These are phyloP conservation scores for Odontothrips loti DNA, from an alignment of 2,888 invertebrate genomes.

Conservation along the genomic window DNA sequence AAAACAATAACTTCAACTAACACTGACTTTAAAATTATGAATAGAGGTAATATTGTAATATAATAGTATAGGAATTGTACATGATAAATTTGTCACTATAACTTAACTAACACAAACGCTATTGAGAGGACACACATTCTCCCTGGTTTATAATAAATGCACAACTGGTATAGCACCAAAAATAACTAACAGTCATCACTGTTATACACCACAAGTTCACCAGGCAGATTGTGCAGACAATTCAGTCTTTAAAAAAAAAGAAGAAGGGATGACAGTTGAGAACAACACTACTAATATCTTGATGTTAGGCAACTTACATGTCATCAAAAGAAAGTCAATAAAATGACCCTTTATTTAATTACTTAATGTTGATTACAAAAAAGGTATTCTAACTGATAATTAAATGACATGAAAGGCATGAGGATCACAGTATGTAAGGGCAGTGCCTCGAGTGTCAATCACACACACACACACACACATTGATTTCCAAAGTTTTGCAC, in stretches of 20 bases:
- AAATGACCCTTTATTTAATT: not conserved
- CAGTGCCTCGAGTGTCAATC: not conserved
- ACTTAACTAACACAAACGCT: too few species aligned
- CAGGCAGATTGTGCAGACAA: not conserved
- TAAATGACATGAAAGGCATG: not conserved
- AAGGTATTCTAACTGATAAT: not conserved
- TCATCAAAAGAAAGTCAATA: not conserved
- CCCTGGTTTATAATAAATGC: not conserved
- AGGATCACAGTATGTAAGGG: constrained; percentile 12
- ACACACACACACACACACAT: not conserved
- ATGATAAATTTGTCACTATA: too few species aligned
- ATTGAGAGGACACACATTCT: not conserved
- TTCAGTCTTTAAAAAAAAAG: constrained; percentile 18
- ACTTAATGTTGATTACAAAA: not conserved
- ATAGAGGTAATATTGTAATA: not conserved
- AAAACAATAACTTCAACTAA: not conserved
- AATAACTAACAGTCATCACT: not conserved
- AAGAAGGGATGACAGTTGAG: not conserved
- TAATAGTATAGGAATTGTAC: not conserved
- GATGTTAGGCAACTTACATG: too few species aligned
- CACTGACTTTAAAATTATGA: too few species aligned
- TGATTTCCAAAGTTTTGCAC: not conserved
- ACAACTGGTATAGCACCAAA: constrained; percentile 1
- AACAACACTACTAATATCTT: too few species aligned
- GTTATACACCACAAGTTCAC: not conserved